A percentile compares a stretch with the other conserved stretches of the same genome.
These are phyloP conservation scores for Cacoxenus indagator DNA, from an alignment of 2,888 invertebrate genomes.

Conservation along the genomic window DNA sequence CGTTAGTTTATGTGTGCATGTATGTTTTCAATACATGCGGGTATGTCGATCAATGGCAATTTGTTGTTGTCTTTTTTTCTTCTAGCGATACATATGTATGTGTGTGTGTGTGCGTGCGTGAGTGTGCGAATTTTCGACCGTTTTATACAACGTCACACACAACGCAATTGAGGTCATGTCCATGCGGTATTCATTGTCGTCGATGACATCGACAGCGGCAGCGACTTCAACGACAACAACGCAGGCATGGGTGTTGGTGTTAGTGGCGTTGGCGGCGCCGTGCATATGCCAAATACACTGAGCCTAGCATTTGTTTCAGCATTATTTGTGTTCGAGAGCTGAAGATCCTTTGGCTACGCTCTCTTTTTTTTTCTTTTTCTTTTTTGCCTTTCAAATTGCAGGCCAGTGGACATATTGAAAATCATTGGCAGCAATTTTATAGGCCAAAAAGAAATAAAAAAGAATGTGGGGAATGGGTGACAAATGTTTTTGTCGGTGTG, in stretches of 20 bases:
- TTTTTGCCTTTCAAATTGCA: neutral
- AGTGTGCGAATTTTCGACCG: neutral
- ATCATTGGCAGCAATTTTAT: conserved; percentile 59
- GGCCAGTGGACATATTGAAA: conserved; percentile 46
- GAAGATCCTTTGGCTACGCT: neutral
- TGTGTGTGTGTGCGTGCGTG: neutral
- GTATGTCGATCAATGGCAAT: neutral
- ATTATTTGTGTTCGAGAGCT: conserved; percentile 9
- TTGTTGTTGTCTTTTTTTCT: neutral
- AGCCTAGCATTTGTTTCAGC: conserved; percentile 58
- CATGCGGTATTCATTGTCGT: conserved; percentile 59
- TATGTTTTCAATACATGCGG: conserved; percentile 13
- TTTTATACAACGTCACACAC: conserved; percentile 16
- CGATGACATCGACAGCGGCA: conserved; percentile 28
- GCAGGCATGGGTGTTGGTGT: too few species aligned
- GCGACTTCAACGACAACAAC: neutral
- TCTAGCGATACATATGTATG: neutral
- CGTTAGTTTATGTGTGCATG: neutral
- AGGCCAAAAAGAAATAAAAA: conserved; percentile 22
- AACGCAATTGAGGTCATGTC: conserved; percentile 63
- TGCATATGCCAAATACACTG: conserved; percentile 53
- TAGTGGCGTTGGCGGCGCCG: conserved; percentile 15
- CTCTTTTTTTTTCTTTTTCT: neutral
- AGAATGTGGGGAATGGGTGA: neutral
- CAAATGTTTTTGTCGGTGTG: neutral